Conservation (phyloP, 2,888 invertebrate species). For the Drosophila algonquin region DNA sequence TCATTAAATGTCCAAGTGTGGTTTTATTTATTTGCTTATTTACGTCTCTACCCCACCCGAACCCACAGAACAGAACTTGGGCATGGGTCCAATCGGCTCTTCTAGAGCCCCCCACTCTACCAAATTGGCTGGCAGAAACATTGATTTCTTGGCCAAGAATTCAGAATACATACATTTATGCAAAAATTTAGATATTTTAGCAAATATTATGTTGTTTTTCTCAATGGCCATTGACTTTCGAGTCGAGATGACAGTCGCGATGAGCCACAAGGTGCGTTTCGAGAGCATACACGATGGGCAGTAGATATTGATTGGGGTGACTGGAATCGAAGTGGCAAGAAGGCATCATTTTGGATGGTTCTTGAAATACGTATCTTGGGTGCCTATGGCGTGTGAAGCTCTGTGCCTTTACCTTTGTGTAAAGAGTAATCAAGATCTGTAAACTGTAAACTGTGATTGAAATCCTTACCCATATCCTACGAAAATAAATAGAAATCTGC, state of each 20-base stretch:
- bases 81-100: not conserved
- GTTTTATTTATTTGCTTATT: conserved; percentile 21
- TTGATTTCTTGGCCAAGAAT: not conserved
- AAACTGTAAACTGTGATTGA: not conserved
- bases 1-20: conserved; percentile 23
- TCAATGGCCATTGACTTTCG: conserved; percentile 43
- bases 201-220: conserved; percentile 35
- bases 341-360: not conserved
- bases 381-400: not conserved
- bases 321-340: not conserved
- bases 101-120: not conserved
- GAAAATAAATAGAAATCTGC: no score
- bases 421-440: no score
- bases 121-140: not conserved
- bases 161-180: conserved; percentile 11
- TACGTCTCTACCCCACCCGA: not conserved
- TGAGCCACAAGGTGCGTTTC: not conserved
- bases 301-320: not conserved
- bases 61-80: not conserved
- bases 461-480: no score
- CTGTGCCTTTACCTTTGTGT: no score
- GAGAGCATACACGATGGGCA: not conserved
- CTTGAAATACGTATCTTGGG: not conserved
- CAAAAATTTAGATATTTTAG: conserved; percentile 27
- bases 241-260: conserved; percentile 1